Base-by-base conservation (phyloP, 1,140 invertebrate genomes). In the Ostrea denselamellosa region DNA sequence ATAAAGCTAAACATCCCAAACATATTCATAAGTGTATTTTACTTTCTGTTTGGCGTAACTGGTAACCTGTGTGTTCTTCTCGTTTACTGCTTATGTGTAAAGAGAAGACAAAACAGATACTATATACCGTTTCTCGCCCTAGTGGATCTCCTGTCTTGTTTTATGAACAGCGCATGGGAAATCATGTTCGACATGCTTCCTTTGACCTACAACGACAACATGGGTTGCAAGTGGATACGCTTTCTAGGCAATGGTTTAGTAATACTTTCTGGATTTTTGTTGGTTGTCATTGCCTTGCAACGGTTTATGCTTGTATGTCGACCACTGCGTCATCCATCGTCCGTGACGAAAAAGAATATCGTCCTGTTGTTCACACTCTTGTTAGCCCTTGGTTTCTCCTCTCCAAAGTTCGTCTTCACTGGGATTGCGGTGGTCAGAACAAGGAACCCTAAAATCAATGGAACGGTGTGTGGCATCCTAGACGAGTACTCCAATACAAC, bases 261-360 rank as follows among this genome's bases (percentile, higher is more conserved):
- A 8, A 85, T 89, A 19, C 65, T 83, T 5, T 89, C 89, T 17
- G 81, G 86, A 58, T 83, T 89, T n/a, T 44, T 89, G 28, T 52
- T 89, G 65, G 58, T 89, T 2, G 84, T 86, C 22, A 89, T 89
- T 68, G 85, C 86, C 8, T 34, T 87, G 8, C 86, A 89, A 71
- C 58, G 89, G 54, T 89, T 85, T 68, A 58, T 89, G 19, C 85
- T 87, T 56, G 89, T 89, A 10, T 89, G 89, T 71, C 77, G 62
- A 52, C 89, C 89, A 22, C 86, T 89, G 25, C 28, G 17, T 22
- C 53, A 85, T 17, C 53, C 28, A 0, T 62, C 56, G 8, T 58
- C 83, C 7, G 28, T 25, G 22, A 85, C 12, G 22, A 85, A 7
- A 0, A 85, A 85, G 51, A 52, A 62, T 8, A n/a, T 25, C 19